A percentile compares a stretch with the other conserved stretches of the same genome.
phyloP scores from a whole-genome alignment of 1,140 invertebrate genomes.

The Brachionus koreanus region DNA sequence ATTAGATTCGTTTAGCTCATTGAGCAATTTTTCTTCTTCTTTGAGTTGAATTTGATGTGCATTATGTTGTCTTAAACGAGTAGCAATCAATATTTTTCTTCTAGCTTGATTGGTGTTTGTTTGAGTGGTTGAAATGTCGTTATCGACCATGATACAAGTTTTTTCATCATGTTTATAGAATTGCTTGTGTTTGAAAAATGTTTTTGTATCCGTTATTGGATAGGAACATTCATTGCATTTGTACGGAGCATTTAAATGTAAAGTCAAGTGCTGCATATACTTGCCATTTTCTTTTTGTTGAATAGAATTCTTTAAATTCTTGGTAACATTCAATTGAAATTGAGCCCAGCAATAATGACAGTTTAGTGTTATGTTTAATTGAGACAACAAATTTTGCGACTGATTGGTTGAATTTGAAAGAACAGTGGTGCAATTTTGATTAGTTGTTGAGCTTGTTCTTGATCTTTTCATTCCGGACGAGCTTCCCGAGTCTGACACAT shows the following conservation, averaged over 20 bases:
- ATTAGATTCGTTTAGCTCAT: conserved; percentile 16
- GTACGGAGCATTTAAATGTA: conserved; percentile 40
- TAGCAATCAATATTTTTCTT: conserved; percentile 34
- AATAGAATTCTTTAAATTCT: conserved; percentile 1
- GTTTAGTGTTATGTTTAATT: conserved; percentile 39
- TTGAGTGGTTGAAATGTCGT: not conserved
- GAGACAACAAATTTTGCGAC: conserved; percentile 1
- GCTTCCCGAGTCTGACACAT: not conserved
- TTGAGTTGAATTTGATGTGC: not conserved
- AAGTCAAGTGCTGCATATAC: conserved; percentile 24
- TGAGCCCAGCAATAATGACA: conserved; percentile 44
- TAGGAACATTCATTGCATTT: conserved; percentile 44
- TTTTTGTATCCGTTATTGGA: conserved; percentile 41
- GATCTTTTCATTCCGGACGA: not conserved
- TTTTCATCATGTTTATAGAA: conserved; percentile 44
- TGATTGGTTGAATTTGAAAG: conserved; percentile 9
- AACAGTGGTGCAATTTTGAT: not conserved
- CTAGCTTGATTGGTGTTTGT: not conserved
- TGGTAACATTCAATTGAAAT: conserved; percentile 36
- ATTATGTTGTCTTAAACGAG: conserved; percentile 29
- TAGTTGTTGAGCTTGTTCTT: not conserved
- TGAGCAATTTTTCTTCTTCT: conserved; percentile 22
- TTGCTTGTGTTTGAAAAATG: conserved; percentile 42
- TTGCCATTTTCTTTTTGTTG: conserved; percentile 44
- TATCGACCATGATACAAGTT: conserved; percentile 39